These are phyloP conservation scores for Noctuana brunneofusca DNA, from an alignment of 2,888 invertebrate species.

Conservation along the genomic window DNA sequence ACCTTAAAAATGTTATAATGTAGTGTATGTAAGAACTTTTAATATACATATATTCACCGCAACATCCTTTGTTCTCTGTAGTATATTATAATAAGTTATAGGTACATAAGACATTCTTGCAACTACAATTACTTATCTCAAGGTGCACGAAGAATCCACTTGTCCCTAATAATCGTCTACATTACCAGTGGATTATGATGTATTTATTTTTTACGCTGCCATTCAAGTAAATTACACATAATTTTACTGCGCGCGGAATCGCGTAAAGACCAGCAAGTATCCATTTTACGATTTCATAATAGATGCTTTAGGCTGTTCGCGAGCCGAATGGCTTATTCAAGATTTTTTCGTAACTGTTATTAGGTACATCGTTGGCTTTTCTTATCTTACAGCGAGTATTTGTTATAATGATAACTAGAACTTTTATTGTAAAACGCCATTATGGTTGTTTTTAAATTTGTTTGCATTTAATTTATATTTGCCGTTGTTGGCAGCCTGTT, in stretches of 20 bases:
- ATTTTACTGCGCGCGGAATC: slow-evolving; percentile 47
- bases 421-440: slow-evolving; percentile 6
- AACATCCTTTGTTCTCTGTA: background rate
- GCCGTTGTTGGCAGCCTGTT: too few relatives aligned
- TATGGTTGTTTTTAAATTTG: too few relatives aligned
- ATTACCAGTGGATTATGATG: slow-evolving; percentile 49
- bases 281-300: slow-evolving; percentile 46
- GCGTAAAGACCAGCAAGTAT: slow-evolving; percentile 43
- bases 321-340: slow-evolving; percentile 38
- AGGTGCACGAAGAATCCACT: slow-evolving; percentile 1
- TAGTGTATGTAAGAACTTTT: too few relatives aligned
- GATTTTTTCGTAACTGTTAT: slow-evolving; percentile 38
- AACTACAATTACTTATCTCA: background rate
- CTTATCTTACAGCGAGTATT: slow-evolving; percentile 6
- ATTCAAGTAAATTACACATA: slow-evolving; percentile 57
- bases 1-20: too few relatives aligned
- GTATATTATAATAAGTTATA: too few relatives aligned
- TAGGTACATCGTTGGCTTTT: slow-evolving; percentile 21
- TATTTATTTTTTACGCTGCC: slow-evolving; percentile 57
- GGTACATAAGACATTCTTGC: background rate
- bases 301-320: slow-evolving; percentile 41
- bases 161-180: slow-evolving; percentile 21
- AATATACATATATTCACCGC: background rate
- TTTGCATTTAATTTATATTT: too few relatives aligned
- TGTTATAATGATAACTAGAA: background rate